These are phyloP conservation scores for Myodes glareolus DNA, from an alignment of 2,113 vertebrate species.

Conservation along the genomic window DNA sequence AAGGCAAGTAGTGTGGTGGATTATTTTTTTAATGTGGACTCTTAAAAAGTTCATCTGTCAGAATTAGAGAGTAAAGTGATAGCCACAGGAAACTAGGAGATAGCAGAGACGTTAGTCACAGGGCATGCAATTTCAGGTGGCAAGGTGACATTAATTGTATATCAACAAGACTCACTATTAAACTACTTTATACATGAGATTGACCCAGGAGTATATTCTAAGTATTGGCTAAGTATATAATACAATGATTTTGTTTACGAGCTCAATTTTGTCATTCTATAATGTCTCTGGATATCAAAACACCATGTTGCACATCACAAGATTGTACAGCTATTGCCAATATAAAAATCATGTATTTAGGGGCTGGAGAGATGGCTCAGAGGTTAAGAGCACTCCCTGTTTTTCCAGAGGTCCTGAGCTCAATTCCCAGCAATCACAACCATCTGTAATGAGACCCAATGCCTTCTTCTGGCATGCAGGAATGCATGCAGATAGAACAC, in stretches of 20 bases:
- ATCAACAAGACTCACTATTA: neutral
- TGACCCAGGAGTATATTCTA: neutral
- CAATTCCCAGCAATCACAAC: neutral
- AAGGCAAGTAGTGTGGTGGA: neutral
- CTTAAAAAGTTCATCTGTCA: neutral
- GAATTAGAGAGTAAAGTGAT: neutral
- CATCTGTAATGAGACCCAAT: neutral
- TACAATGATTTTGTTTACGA: neutral
- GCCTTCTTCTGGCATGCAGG: neutral
- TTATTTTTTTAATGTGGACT: neutral
- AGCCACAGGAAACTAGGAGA: neutral
- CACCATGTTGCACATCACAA: neutral
- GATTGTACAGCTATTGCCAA: neutral
- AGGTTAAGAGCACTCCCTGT: neutral
- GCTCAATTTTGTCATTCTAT: neutral
- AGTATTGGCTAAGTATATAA: neutral
- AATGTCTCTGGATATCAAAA: neutral
- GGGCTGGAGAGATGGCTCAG: neutral
- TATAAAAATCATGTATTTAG: neutral
- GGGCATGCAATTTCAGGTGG: neutral
- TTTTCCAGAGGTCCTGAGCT: neutral
- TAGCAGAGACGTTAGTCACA: neutral
- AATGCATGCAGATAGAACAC: neutral
- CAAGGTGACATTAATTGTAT: neutral
- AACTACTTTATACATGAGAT: neutral